Percentiles rank a stretch among this genome's conserved stretches.
Conservation (phyloP, 2,113 vertebrate genomes). For the Phalacrocorax brasilianus region DNA sequence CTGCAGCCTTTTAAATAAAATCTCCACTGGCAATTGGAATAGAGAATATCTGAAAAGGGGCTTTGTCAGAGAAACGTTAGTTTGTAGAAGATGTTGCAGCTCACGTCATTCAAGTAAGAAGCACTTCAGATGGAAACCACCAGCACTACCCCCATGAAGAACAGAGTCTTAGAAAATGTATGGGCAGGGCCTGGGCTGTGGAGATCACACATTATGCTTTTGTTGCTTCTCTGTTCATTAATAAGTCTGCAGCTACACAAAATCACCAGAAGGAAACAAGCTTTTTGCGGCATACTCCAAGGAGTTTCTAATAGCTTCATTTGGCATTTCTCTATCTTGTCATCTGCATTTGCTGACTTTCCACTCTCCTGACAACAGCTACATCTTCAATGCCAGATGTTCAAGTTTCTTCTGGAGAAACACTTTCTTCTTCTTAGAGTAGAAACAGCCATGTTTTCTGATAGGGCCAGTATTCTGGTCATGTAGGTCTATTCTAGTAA, state of each 20-base stretch:
- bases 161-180: background rate
- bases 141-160: background rate
- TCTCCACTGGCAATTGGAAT: background rate
- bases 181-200: background rate
- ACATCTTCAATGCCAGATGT: background rate
- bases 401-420: background rate
- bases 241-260: background rate
- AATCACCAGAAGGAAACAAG: background rate
- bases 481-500: background rate
- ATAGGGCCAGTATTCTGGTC: background rate
- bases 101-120: background rate
- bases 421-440: background rate
- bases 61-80: background rate
- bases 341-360: background rate
- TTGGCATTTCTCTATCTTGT: background rate
- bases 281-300: background rate
- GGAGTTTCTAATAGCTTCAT: background rate
- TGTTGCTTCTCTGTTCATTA: background rate
- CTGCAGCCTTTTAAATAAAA: background rate
- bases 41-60: background rate
- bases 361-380: background rate
- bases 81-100: background rate
- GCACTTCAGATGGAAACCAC: background rate
- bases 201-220: background rate
- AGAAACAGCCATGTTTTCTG: background rate